Percentiles rank a stretch among this genome's conserved stretches.
phyloP scores from a whole-genome alignment of 2,888 invertebrate species.

The Ophion obscuratus region DNA sequence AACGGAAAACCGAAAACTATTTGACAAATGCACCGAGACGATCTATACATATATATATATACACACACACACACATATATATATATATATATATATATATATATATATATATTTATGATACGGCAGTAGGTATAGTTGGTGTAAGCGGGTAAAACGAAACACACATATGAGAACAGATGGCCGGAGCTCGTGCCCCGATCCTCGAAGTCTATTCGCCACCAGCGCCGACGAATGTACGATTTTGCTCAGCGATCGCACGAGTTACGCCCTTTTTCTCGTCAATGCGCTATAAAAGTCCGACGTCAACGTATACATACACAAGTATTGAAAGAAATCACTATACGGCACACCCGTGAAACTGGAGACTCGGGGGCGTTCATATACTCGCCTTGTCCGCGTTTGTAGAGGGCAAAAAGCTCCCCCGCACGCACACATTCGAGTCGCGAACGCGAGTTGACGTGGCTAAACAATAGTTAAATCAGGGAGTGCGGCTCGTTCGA shows the following conservation, averaged over 20 bases:
- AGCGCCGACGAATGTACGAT: constrained; percentile 46
- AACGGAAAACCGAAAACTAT: too few relatives aligned
- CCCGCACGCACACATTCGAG: constrained; percentile 56
- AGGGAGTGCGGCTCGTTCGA: constrained; percentile 77
- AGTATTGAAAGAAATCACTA: constrained; percentile 45
- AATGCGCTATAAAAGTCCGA: neutral
- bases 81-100: too few relatives aligned
- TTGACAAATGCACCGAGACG: neutral
- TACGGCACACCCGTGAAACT: constrained; percentile 4
- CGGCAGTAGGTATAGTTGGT: neutral
- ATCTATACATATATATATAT: too few relatives aligned
- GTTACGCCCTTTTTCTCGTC: neutral
- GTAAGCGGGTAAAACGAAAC: constrained; percentile 47
- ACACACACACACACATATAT: too few relatives aligned
- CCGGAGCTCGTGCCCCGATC: constrained; percentile 74
- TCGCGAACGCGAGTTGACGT: constrained; percentile 51
- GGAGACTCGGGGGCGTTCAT: neutral
- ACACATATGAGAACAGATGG: constrained; percentile 79
- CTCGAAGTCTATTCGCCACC: constrained; percentile 69
- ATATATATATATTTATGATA: constrained; percentile 1
- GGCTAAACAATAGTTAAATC: constrained; percentile 82
- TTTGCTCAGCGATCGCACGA: neutral
- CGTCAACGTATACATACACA: neutral
- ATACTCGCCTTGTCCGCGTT: neutral
- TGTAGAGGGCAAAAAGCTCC: constrained; percentile 10